These are phyloP conservation scores for Melanotus villosus DNA, from an alignment of 2,888 invertebrate genomes.

Conservation along the genomic window DNA sequence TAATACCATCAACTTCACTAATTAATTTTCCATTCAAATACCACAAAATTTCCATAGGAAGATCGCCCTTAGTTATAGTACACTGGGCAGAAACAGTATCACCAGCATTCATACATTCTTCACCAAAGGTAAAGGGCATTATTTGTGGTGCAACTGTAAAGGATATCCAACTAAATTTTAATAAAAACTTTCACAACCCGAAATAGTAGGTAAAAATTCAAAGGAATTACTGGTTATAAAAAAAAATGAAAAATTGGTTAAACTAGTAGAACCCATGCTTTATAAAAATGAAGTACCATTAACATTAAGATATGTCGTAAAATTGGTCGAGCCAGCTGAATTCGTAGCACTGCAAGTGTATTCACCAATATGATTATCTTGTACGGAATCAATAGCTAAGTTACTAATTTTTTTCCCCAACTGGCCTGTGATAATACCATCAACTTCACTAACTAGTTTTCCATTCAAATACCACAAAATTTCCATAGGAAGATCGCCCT, in stretches of 20 bases:
- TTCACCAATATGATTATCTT: constrained; percentile 80
- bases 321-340: constrained; percentile 77
- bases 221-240: too few species aligned
- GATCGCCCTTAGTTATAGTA: constrained; percentile 84
- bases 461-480: constrained; percentile 80
- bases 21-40: constrained; percentile 73
- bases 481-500: constrained; percentile 85
- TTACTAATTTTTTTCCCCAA: constrained; percentile 69
- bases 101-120: constrained; percentile 83
- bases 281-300: constrained; percentile 81
- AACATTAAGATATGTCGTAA: constrained; percentile 77
- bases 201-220: too few species aligned
- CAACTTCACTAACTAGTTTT: constrained; percentile 67
- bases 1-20: constrained; percentile 68
- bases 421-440: constrained; percentile 64
- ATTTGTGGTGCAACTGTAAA: constrained; percentile 78
- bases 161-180: constrained; percentile 34
- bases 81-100: constrained; percentile 83
- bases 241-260: constrained; percentile 72
- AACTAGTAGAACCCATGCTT: too few species aligned
- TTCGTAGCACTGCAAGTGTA: constrained; percentile 82
- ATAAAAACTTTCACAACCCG: not conserved
- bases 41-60: constrained; percentile 83
- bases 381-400: constrained; percentile 76
- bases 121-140: constrained; percentile 80